Evolutionary conservation across 2,888 invertebrate genomes (phyloP).

Genomic region (Melanotus villosus): DNA sequence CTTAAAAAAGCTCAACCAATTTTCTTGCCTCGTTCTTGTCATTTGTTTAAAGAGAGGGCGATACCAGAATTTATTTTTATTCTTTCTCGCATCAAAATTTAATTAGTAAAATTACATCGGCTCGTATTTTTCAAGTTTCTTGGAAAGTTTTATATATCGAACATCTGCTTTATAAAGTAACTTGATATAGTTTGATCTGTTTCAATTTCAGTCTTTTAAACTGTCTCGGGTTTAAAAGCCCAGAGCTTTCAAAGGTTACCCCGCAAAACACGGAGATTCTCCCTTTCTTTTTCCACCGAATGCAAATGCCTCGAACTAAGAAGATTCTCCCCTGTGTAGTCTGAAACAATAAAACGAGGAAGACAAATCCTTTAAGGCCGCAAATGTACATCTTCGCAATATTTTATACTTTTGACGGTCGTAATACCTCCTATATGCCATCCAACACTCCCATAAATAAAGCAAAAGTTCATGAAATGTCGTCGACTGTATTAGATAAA

Average conservation of each 20-base stretch:
- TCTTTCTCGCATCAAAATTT: too few species aligned
- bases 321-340: background rate
- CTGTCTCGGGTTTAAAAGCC: background rate
- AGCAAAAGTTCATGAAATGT: conserved; percentile 37
- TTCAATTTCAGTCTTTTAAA: background rate
- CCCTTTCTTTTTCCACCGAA: conserved; percentile 5
- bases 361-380: conserved; percentile 35
- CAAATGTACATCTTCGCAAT: conserved; percentile 33
- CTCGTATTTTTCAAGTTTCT: too few species aligned
- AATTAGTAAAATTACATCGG: too few species aligned
- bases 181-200: background rate
- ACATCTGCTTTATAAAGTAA: too few species aligned
- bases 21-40: too few species aligned
- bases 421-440: conserved; percentile 36
- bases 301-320: conserved; percentile 10
- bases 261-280: background rate
- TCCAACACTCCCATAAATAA: conserved; percentile 34
- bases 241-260: background rate
- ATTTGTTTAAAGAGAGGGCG: too few species aligned
- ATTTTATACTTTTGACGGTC: conserved; percentile 28
- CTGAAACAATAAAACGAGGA: conserved; percentile 35
- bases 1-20: too few species aligned
- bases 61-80: too few species aligned
- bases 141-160: too few species aligned
- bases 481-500: conserved; percentile 28